A percentile compares a stretch with the other conserved stretches of the same genome.
phyloP scores from a whole-genome alignment of 2,888 invertebrate genomes.

The Peribatodes rhomboidaria region DNA sequence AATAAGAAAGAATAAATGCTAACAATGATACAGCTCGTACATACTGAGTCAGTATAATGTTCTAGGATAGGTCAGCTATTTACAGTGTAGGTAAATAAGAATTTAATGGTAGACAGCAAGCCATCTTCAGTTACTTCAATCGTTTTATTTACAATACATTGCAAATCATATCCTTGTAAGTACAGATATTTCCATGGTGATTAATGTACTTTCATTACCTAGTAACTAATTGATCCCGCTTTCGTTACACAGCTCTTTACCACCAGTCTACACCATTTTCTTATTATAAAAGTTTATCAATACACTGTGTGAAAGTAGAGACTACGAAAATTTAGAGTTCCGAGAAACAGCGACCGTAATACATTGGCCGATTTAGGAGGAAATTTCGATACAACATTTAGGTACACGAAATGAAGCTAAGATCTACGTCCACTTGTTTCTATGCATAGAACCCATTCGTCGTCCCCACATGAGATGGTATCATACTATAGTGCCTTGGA shows the following conservation, averaged over 20 bases:
- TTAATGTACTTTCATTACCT: slow-evolving; percentile 68
- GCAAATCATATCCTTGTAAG: slow-evolving; percentile 28
- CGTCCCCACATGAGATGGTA: slow-evolving; percentile 97
- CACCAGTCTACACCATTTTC: slow-evolving; percentile 62
- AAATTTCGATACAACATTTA: slow-evolving; percentile 5
- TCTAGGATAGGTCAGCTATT: slow-evolving; percentile 36
- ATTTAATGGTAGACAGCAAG: slow-evolving; percentile 1
- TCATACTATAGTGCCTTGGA: slow-evolving; percentile 98
- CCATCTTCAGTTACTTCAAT: slow-evolving; percentile 15
- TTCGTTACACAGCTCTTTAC: slow-evolving; percentile 76
- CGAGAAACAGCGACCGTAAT: slow-evolving; percentile 47
- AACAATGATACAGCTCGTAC: slow-evolving; percentile 31
- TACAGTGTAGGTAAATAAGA: slow-evolving; percentile 19
- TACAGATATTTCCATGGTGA: slow-evolving; percentile 57
- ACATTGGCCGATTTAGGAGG: slow-evolving; percentile 7
- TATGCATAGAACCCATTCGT: slow-evolving; percentile 91
- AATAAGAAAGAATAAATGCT: slow-evolving; percentile 38
- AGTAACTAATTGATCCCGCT: slow-evolving; percentile 85
- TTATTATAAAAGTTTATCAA: slow-evolving; percentile 38
- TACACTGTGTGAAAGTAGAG: slow-evolving; percentile 67
- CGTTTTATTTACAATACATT: slow-evolving; percentile 52
- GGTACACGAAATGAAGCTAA: slow-evolving; percentile 28
- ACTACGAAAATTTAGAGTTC: slow-evolving; percentile 66
- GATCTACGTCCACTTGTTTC: slow-evolving; percentile 90
- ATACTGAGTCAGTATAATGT: slow-evolving; percentile 46